A percentile compares a stretch with the other conserved stretches of the same genome.
Evolutionary conservation across 2,113 vertebrate genomes (phyloP).

Genomic region (Genyomyrus donnyi): DNA sequence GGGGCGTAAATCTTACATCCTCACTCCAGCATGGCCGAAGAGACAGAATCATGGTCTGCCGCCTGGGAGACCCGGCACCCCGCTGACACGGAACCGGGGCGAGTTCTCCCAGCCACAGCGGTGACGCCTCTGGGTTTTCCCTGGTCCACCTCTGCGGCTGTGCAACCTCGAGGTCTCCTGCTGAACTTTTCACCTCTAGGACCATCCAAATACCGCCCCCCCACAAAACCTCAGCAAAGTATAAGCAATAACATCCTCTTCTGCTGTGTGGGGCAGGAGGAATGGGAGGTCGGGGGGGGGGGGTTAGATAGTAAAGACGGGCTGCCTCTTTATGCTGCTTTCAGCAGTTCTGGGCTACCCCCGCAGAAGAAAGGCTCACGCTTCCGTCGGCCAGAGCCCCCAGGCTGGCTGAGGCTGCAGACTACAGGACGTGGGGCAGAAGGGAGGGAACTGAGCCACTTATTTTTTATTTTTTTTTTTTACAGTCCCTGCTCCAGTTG

Average conservation of each 20-base stretch:
- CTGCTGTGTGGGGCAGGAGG: slow-evolving; percentile 15
- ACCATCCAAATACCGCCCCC: background rate
- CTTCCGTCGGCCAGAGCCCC: slow-evolving; percentile 11
- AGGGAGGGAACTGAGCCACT: slow-evolving; percentile 22
- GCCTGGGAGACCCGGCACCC: background rate
- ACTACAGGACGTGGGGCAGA: slow-evolving; percentile 7
- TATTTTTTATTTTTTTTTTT: slow-evolving; percentile 25
- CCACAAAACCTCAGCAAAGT: slow-evolving; percentile 21
- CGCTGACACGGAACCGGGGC: background rate
- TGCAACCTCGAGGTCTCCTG: background rate
- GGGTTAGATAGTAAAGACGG: slow-evolving; percentile 11
- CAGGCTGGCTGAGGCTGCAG: slow-evolving; percentile 17
- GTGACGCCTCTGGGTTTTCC: background rate
- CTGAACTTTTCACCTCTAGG: slow-evolving; percentile 1
- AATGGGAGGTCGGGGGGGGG: background rate
- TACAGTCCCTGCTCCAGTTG: slow-evolving; percentile 49
- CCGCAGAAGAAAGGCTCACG: slow-evolving; percentile 30
- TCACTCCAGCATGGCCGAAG: background rate
- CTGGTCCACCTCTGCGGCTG: background rate
- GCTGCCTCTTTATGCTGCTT: slow-evolving; percentile 20
- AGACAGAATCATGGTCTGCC: background rate
- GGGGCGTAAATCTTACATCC: background rate
- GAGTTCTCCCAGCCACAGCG: background rate
- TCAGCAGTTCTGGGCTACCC: slow-evolving; percentile 25
- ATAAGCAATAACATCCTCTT: slow-evolving; percentile 28